These are phyloP conservation scores for Ophion slaviceki DNA, from an alignment of 2,888 invertebrate genomes.

Conservation along the genomic window DNA sequence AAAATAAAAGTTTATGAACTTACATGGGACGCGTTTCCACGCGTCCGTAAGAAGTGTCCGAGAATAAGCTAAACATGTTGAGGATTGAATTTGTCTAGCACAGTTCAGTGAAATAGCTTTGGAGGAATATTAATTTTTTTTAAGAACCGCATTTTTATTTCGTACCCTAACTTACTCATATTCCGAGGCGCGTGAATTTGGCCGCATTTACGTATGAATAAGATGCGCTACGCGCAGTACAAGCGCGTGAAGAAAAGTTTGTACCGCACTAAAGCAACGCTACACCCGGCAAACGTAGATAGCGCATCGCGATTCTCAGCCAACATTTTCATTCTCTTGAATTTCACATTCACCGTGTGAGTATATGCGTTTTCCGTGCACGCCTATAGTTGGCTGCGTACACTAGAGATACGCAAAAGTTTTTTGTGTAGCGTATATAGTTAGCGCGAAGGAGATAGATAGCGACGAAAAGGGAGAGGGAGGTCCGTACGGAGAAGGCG, in stretches of 20 bases:
- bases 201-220: background rate
- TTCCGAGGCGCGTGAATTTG: background rate
- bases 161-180: too few relatives aligned
- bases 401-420: conserved; percentile 44
- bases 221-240: background rate
- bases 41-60: too few relatives aligned
- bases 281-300: background rate
- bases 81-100: too few relatives aligned
- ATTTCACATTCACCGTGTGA: conserved; percentile 8
- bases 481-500: conserved; percentile 22
- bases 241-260: background rate
- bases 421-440: conserved; percentile 17
- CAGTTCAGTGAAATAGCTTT: too few relatives aligned
- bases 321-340: conserved; percentile 11
- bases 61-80: too few relatives aligned
- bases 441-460: conserved; percentile 23
- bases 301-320: background rate
- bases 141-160: too few relatives aligned
- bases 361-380: background rate
- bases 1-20: too few relatives aligned
- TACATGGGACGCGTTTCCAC: too few relatives aligned
- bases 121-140: too few relatives aligned
- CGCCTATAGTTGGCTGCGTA: conserved; percentile 49
- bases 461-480: conserved; percentile 17
- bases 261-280: background rate